Percentiles rank a stretch among this genome's conserved stretches.
phyloP scores from a whole-genome alignment of 2,888 invertebrate genomes.

The Spatulosminthurus flaviceps region DNA sequence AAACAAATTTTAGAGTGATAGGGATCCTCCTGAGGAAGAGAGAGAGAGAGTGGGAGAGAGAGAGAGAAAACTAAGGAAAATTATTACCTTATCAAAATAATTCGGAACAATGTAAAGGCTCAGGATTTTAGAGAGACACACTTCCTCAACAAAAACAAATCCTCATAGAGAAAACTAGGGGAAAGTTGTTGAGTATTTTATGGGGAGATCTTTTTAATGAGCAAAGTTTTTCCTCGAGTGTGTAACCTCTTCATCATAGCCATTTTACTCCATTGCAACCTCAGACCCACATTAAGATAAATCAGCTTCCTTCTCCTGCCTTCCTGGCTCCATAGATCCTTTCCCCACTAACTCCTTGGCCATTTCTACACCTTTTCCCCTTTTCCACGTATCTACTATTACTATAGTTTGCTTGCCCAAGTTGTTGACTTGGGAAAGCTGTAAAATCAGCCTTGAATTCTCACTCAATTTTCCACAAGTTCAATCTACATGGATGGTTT shows the following conservation, averaged over 20 bases:
- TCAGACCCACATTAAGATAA: constrained; percentile 8
- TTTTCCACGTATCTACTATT: too few relatives aligned
- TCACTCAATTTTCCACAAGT: constrained; percentile 13
- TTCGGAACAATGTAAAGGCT: not conserved
- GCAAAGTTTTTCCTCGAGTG: constrained; percentile 8
- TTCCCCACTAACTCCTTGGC: too few relatives aligned
- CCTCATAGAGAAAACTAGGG: not conserved
- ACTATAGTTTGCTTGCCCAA: too few relatives aligned
- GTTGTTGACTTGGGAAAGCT: not conserved
- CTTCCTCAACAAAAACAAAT: not conserved
- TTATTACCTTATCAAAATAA: constrained; percentile 18
- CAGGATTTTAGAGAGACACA: not conserved
- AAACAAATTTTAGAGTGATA: constrained; percentile 10
- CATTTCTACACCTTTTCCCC: too few relatives aligned
- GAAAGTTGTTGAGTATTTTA: constrained; percentile 3
- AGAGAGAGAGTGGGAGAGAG: not conserved
- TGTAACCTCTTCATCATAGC: constrained; percentile 7
- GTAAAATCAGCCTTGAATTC: constrained; percentile 8
- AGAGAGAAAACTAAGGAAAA: not conserved
- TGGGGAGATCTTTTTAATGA: constrained; percentile 5
- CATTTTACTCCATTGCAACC: not conserved
- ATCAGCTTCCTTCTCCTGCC: not conserved
- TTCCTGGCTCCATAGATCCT: not conserved
- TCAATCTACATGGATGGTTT: not conserved
- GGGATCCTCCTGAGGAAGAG: constrained; percentile 8